Evolutionary conservation across 2,888 invertebrate species (phyloP), one percentile per base, ranked within the genome.

Genomic region (Trisateles emortualis): DNA sequence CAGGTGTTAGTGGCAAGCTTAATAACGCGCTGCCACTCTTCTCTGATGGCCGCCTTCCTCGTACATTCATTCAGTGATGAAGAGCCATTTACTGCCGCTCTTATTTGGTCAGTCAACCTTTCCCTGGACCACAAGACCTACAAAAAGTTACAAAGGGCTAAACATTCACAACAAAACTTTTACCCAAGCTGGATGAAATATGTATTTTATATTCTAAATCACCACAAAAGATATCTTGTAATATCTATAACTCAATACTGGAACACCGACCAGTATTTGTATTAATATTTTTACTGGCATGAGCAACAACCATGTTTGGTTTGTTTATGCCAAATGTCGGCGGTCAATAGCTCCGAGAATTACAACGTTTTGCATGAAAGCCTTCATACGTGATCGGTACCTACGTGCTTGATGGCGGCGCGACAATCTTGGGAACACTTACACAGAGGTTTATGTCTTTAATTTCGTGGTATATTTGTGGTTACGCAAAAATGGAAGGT

Each of bases 221-320:
- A 41, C 9, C 11, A 10, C 30, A 4, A 32, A 5, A 0, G 1
- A 38, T 35, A 42, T 53, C 39, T 33, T 32, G n/a, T 10, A 32
- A 32, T 3, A 13, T 32, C 11, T 32, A 32, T 6, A 32, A 5
- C 11, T 13, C n/a, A 14, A 8, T 16, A 41, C 16, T 63, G 53
- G 51, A 36, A 1, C 9, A 10, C 38, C 16, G n/a, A 8, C 53
- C 22, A 19, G 24, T 26, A 22, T 11, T 33, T 51, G 55, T 65
- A 59, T 59, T 59, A 59, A 59, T 68, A 65, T 62, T 68, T 68
- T 68, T 68, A 66, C 58, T 69, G 16, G 50, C 48, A 52, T 58
- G 61, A 66, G 52, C 49, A 58, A 69, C 58, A 53, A 58, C 59
- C 24, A 54, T 62, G 38, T 68, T 64, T 54, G 54, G 52, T 56